Percentiles rank a stretch among this genome's conserved stretches.
Conservation (phyloP, 53 echinoderm and acorn worm species). For the Echinometra lucunter region DNA sequence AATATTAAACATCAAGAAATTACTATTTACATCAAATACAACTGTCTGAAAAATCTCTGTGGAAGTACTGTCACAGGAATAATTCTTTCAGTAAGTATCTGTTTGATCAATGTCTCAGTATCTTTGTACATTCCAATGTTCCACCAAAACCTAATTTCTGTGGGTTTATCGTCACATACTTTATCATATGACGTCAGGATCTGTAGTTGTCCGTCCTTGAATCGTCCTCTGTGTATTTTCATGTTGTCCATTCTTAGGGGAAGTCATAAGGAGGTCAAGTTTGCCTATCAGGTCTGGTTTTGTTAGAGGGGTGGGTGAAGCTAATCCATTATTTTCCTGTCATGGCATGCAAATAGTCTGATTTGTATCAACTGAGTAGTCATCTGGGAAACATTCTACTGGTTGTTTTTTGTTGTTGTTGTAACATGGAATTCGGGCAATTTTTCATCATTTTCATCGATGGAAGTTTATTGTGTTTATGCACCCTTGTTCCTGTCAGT, state of each 20-base stretch:
- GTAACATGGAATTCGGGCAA: neutral
- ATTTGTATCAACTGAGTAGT: neutral
- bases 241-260: neutral
- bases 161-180: neutral
- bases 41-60: neutral
- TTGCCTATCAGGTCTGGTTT: neutral
- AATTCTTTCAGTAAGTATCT: neutral
- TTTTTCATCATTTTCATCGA: neutral
- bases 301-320: neutral
- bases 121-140: constrained; percentile 10
- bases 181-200: neutral
- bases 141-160: constrained; percentile 17
- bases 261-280: constrained; percentile 18
- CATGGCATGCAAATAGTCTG: neutral
- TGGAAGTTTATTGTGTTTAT: neutral
- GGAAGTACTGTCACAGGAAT: constrained; percentile 30
- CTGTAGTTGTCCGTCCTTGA: constrained; percentile 26
- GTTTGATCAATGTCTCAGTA: neutral
- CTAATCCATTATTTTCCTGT: neutral
- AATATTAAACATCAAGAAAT: too few species aligned
- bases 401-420: too few species aligned
- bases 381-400: neutral
- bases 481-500: neutral
- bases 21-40: neutral
- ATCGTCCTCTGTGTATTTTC: constrained; percentile 47